Conservation (phyloP, 2,113 vertebrate species). For the Bolborhynchus lineola region DNA sequence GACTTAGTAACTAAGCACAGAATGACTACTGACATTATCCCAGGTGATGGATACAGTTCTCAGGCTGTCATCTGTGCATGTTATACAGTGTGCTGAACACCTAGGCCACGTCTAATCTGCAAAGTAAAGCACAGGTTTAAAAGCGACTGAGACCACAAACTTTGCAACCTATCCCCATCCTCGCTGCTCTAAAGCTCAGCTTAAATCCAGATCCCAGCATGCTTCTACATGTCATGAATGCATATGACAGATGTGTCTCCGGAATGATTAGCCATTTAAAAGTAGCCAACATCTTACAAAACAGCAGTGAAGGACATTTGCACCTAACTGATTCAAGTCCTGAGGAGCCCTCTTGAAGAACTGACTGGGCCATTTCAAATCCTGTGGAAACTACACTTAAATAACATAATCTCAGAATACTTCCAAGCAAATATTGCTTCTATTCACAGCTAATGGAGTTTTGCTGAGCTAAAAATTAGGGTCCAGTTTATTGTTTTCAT, state of each 20-base stretch:
- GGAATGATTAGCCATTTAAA: not conserved
- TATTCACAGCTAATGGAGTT: not conserved
- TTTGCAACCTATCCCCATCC: not conserved
- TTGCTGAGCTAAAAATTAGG: not conserved
- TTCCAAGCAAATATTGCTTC: not conserved
- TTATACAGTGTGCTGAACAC: rapidly evolving
- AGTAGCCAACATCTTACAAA: not conserved
- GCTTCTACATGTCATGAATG: not conserved
- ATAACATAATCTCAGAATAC: not conserved
- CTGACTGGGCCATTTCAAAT: not conserved
- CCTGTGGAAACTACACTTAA: not conserved
- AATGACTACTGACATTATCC: not conserved
- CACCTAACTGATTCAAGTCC: not conserved
- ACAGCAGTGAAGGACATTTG: not conserved
- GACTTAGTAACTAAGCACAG: not conserved
- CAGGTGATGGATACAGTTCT: not conserved
- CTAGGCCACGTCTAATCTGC: not conserved
- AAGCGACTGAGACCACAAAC: not conserved
- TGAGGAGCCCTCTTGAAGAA: not conserved
- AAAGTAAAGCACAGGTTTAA: not conserved
- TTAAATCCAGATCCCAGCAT: not conserved
- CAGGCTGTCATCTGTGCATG: not conserved
- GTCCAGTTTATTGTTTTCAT: not conserved
- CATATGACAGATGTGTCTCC: not conserved
- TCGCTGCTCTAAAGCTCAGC: not conserved